Base-by-base conservation (phyloP, 2,888 invertebrate species). In the Alentia gelatinosa region DNA sequence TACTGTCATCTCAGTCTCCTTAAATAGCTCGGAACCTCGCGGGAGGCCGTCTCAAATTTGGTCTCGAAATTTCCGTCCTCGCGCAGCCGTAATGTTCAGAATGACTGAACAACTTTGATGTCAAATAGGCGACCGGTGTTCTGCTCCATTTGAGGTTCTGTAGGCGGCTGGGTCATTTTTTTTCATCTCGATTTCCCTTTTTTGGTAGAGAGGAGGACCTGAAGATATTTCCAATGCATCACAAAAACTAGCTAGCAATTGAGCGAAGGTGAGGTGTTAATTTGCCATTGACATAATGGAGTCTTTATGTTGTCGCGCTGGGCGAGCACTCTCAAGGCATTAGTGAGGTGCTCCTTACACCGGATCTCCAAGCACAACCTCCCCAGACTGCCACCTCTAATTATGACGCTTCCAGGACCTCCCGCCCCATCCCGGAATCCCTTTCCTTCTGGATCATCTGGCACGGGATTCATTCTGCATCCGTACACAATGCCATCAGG, bases 281-380 rank as follows among this genome's bases (percentile, higher is more conserved):
- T 68, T 68, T 68, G 68, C 68, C 68, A 68, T 68, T 68, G 68
- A 68, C 68, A 68, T 68, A 68, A 68, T 68, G 68, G 68, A 68
- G 30, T 68, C 68, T 68, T 68, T 68, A 68, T 68, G 68, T 68
- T n/a, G 26, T 63, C 30, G 68, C n/a, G 68, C n/a, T n/a, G n/a
- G 56, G 19, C 23, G 56, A 19, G 47, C 63, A 47, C 47, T 63
- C 63, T 19, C 26, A 9, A 63, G 63, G n/a, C 63, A 30, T 68
- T 26, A 68, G 68, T 12, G 68, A 19, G 26, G 1, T 26, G 4
- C 12, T 30, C 26, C 15, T 4, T 1, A 26, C 68, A 15, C 1
- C 5, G 5, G 30, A 30, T 26, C 33, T 68, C 68, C 68, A 12
- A 63, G 12, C 5, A n/a, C 12, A 63, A 63, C 68, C 68, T 12